A percentile compares a stretch with the other conserved stretches of the same genome.
These are phyloP conservation scores for Calephelis virginiensis DNA, from an alignment of 1,140 invertebrate genomes.

Conservation along the genomic window DNA sequence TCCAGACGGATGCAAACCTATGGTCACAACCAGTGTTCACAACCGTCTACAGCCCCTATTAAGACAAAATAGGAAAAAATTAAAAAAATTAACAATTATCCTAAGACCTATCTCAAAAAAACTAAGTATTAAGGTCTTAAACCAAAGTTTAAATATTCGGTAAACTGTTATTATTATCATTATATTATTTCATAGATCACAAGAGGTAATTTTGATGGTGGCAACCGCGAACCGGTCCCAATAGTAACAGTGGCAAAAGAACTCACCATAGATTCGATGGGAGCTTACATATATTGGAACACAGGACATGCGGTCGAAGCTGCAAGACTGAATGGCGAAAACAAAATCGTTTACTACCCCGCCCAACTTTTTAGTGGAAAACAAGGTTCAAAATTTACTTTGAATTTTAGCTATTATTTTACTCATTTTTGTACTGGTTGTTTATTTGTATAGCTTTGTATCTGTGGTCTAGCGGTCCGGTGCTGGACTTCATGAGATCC, in stretches of 20 bases:
- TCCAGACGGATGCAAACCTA: too few relatives aligned
- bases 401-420: conserved; percentile 13
- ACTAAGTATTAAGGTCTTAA: too few relatives aligned
- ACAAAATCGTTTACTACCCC: conserved; percentile 85
- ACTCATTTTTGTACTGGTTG: not conserved
- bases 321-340: conserved; percentile 87
- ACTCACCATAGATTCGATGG: conserved; percentile 88
- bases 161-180: not conserved
- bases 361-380: conserved; percentile 88
- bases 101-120: too few relatives aligned
- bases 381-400: conserved; percentile 77
- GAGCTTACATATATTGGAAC: conserved; percentile 93
- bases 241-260: conserved; percentile 89
- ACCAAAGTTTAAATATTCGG: too few relatives aligned
- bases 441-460: too few relatives aligned
- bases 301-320: conserved; percentile 90
- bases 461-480: too few relatives aligned
- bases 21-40: too few relatives aligned
- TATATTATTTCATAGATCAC: conserved; percentile 50
- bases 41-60: too few relatives aligned
- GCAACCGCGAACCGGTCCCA: conserved; percentile 84
- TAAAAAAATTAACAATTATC: too few relatives aligned
- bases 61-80: too few relatives aligned
- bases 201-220: conserved; percentile 63
- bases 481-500: too few relatives aligned